Percentiles rank a stretch among this genome's conserved stretches.
These are phyloP conservation scores for Actias luna DNA, from an alignment of 2,888 invertebrate species.

Conservation along the genomic window DNA sequence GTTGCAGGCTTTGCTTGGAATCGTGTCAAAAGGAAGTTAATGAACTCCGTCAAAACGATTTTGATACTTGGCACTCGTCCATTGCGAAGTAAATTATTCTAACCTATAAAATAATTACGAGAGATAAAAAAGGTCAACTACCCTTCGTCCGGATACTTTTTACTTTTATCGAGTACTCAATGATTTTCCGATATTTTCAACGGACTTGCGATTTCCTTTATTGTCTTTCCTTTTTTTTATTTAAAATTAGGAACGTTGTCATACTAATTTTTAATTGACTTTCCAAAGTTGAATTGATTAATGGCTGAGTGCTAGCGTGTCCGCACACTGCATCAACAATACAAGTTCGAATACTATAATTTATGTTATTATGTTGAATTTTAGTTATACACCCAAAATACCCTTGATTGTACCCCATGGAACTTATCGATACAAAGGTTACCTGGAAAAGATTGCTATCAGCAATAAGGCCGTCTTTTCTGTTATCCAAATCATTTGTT, in stretches of 20 bases:
- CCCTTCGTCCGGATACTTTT: neutral
- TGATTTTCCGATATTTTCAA: constrained; percentile 9
- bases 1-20: neutral
- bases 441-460: too few species aligned
- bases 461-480: too few species aligned
- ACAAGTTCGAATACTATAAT: too few species aligned
- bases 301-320: too few species aligned
- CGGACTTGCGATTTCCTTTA: constrained; percentile 5
- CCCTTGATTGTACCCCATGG: too few species aligned
- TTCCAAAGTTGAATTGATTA: neutral
- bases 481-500: too few species aligned
- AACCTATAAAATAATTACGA: constrained; percentile 2
- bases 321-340: too few species aligned
- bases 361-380: too few species aligned
- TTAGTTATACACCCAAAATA: too few species aligned
- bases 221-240: neutral
- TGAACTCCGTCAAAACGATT: neutral
- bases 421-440: too few species aligned
- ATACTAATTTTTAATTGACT: neutral
- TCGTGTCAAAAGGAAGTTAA: neutral
- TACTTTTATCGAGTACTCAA: neutral
- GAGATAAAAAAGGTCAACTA: constrained; percentile 6
- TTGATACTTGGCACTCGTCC: neutral
- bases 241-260: neutral
- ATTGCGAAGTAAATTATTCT: neutral